Evolutionary conservation across 1,140 invertebrate species (phyloP), one percentile per base, ranked within the genome.

Genomic region (Nephila pilipes): DNA sequence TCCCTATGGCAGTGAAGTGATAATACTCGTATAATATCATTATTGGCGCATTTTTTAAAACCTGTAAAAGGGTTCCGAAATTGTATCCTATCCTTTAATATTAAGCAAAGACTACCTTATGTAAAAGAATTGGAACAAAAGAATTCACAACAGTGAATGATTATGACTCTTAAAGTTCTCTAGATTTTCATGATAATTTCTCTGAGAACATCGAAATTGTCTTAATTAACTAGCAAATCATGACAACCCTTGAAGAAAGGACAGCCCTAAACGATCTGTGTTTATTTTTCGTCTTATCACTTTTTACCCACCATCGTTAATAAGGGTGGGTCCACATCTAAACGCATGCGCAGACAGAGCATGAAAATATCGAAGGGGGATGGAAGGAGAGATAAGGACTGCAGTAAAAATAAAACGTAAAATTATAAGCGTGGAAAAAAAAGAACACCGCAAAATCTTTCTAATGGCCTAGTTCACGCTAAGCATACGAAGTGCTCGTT

Each of bases 221-320:
- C 65, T 83, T 83, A 36, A 91, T 92, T 92, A 92, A 92, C 69
- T 81, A 81, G 79, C 80, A 92, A 92, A 92, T 92, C 85, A 92
- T 92, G 90, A 92, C 81, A 85, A 69, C 81, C 80, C 90, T 54
- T 20, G 20, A 36, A 36, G 69, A 12, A 46, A 46, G 46, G 81
- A 25, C 57, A 58, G 79, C 81, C 90, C 75, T 36, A 57, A 87
- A 90, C 83, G 90, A 58, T 75, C 16, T 75, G 46, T 92, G 69
- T 92, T 92, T 92, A 92, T 92, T 85, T 25, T 85, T 32, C 46
- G 25, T 36, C 38, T 57, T 85, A 20, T 85, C 25, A 92, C 85
- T 58, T 57, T 60, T 92, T 92, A 25, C 32, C 75, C 32, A 32
- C n/a, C 90, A 69, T 92, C 85, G 63, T 81, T 25, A 92, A 36